Evolutionary conservation across 2,113 vertebrate genomes (phyloP).

Genomic region (Macheiramphus alcinus): DNA sequence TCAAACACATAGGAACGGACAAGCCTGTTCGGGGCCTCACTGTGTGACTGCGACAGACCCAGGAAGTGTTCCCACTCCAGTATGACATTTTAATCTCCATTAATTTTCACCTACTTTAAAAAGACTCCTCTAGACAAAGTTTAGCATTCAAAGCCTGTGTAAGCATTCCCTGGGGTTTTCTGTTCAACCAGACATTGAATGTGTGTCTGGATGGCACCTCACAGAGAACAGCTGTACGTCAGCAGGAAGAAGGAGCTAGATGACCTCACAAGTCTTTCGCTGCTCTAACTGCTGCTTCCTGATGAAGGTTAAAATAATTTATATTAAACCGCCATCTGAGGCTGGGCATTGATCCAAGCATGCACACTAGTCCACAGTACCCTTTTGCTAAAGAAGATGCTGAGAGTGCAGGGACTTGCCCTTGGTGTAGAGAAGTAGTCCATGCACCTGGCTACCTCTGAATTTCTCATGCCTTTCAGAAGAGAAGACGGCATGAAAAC

Average conservation of each 20-base stretch:
- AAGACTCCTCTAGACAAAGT: neutral
- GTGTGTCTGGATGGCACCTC: neutral
- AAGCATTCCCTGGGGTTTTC: neutral
- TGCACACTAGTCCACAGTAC: neutral
- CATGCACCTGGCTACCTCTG: neutral
- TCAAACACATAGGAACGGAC: neutral
- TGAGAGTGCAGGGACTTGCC: neutral
- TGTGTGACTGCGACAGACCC: neutral
- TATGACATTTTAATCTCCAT: neutral
- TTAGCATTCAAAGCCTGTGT: neutral
- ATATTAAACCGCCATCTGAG: neutral
- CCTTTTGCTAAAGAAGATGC: neutral
- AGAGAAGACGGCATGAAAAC: neutral
- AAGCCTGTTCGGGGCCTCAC: neutral
- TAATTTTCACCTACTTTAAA: neutral
- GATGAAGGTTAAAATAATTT: conserved; percentile 13
- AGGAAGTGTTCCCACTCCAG: neutral
- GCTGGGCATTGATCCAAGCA: neutral
- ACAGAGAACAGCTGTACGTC: neutral
- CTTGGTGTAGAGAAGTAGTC: neutral
- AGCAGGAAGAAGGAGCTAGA: neutral
- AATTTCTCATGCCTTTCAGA: neutral
- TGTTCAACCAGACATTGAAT: neutral
- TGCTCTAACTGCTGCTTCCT: neutral
- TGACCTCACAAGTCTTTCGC: neutral